Evolutionary conservation across 2,888 invertebrate genomes (phyloP).

Genomic region (Strigamia crassipes): DNA sequence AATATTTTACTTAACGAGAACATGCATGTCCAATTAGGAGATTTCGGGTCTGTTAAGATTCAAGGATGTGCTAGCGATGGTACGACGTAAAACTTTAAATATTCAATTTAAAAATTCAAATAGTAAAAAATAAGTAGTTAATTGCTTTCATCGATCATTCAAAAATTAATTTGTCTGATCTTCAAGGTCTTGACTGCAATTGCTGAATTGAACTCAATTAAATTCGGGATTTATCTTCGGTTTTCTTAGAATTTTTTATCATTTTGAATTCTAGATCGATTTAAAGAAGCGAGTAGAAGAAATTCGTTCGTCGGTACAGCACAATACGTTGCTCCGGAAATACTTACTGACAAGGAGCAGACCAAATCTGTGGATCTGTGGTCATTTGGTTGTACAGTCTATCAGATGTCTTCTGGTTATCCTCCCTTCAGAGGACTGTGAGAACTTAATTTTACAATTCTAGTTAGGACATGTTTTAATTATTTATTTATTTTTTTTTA

Average conservation of each 20-base stretch:
- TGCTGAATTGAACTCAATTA: background rate
- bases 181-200: background rate
- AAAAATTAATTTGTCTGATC: background rate
- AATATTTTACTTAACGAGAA: constrained; percentile 93
- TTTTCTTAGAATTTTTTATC: background rate
- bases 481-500: constrained; percentile 48
- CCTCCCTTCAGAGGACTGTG: constrained; percentile 84
- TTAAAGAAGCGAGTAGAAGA: constrained; percentile 47
- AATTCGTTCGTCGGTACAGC: constrained; percentile 92
- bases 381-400: constrained; percentile 96
- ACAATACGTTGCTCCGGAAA: constrained; percentile 97
- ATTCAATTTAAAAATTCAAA: background rate
- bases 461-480: background rate
- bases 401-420: constrained; percentile 93
- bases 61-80: constrained; percentile 58
- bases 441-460: constrained; percentile 51
- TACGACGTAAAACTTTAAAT: background rate
- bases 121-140: constrained; percentile 23
- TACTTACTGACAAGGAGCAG: constrained; percentile 72
- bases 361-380: constrained; percentile 78
- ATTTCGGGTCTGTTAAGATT: constrained; percentile 95
- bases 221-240: background rate
- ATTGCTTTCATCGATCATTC: constrained; percentile 49
- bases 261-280: background rate
- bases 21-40: constrained; percentile 95